Percentiles rank a stretch among this genome's conserved stretches.
phyloP scores from a whole-genome alignment of 2,888 invertebrate genomes.

The Hyalella azteca region DNA sequence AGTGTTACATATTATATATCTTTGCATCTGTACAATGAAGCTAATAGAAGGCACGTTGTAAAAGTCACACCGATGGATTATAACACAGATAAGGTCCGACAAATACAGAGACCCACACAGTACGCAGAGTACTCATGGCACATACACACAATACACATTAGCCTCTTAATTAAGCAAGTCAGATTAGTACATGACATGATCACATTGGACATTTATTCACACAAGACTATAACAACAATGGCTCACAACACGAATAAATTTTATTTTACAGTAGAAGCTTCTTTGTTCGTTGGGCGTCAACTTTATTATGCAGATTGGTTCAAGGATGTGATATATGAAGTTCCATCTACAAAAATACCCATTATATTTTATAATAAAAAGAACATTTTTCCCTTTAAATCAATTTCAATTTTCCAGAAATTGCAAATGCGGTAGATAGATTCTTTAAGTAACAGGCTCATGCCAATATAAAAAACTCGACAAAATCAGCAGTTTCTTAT shows the following conservation, averaged over 20 bases:
- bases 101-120: not conserved
- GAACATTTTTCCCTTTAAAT: too few species aligned
- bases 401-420: too few species aligned
- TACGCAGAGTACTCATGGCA: constrained; percentile 2
- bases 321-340: too few species aligned
- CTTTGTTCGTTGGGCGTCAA: too few species aligned
- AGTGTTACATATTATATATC: too few species aligned
- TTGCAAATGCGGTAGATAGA: too few species aligned
- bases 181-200: not conserved
- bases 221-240: not conserved
- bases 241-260: not conserved
- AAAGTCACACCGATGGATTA: not conserved
- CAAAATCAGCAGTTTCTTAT: not conserved
- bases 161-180: not conserved
- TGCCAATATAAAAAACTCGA: not conserved
- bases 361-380: too few species aligned
- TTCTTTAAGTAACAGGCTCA: too few species aligned
- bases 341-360: too few species aligned
- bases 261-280: too few species aligned
- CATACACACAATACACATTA: not conserved
- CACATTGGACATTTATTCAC: not conserved
- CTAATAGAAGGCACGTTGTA: not conserved
- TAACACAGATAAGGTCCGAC: not conserved
- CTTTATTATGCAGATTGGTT: too few species aligned
- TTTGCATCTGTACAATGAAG: too few species aligned